Evolutionary conservation across 2,797 vertebrate species (phyloP).

Genomic region (Typhlichthys eigenmanni): DNA sequence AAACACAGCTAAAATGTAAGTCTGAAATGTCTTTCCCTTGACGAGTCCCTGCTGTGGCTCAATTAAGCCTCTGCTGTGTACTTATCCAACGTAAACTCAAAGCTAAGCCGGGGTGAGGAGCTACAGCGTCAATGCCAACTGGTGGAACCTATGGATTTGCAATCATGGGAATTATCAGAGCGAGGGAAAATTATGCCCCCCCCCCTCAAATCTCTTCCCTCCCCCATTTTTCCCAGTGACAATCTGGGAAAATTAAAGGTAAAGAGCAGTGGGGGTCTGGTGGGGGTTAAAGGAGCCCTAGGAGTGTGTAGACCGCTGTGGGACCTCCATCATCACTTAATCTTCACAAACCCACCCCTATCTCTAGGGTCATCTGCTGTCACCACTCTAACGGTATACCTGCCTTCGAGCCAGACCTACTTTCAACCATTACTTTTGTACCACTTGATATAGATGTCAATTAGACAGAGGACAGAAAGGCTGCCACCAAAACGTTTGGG

Average conservation of each 20-base stretch:
- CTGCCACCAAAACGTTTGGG: constrained; percentile 19
- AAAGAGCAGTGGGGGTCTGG: constrained; percentile 44
- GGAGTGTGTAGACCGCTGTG: constrained; percentile 34
- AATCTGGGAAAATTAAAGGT: constrained; percentile 52
- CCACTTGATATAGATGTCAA: constrained; percentile 34
- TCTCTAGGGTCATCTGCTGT: constrained; percentile 27
- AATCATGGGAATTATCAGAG: constrained; percentile 15
- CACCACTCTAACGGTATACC: constrained; percentile 20
- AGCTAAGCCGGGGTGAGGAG: too few relatives aligned
- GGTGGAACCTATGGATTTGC: neutral
- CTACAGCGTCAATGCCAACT: neutral
- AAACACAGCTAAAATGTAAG: constrained; percentile 37
- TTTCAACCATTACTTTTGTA: constrained; percentile 13
- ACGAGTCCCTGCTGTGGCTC: constrained; percentile 28
- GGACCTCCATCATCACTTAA: constrained; percentile 46
- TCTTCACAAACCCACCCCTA: constrained; percentile 32
- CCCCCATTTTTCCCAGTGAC: constrained; percentile 20
- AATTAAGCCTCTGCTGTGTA: constrained; percentile 37
- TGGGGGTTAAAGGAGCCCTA: constrained; percentile 51
- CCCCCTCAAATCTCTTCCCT: neutral
- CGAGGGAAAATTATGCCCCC: constrained; percentile 3
- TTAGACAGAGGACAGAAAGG: constrained; percentile 29
- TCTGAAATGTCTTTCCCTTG: constrained; percentile 39
- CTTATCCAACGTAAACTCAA: constrained; percentile 13
- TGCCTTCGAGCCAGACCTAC: constrained; percentile 31